These are phyloP conservation scores for Nipponacmea schrenckii DNA, from an alignment of 2,888 invertebrate genomes.

Conservation along the genomic window DNA sequence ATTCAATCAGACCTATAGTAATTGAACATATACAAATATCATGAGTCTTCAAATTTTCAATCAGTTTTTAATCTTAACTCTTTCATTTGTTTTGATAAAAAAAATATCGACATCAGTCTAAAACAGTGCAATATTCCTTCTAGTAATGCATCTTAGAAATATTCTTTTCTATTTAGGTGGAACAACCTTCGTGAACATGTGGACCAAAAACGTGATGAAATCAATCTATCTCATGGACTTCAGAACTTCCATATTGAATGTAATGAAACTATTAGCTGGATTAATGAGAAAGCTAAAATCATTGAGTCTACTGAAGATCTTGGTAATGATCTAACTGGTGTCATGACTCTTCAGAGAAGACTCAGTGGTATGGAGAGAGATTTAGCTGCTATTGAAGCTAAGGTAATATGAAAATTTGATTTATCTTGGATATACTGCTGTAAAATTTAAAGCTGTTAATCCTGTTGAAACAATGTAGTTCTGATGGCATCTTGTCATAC, in stretches of 20 bases:
- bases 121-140: too few relatives aligned
- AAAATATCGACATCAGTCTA: too few relatives aligned
- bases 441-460: neutral
- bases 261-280: conserved; percentile 97
- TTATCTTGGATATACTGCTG: neutral
- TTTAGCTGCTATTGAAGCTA: conserved; percentile 97
- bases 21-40: too few relatives aligned
- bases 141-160: too few relatives aligned
- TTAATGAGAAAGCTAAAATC: conserved; percentile 98
- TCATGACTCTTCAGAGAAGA: conserved; percentile 96
- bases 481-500: neutral
- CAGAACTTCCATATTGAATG: conserved; percentile 99
- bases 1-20: too few relatives aligned
- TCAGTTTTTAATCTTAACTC: too few relatives aligned
- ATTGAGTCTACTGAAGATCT: conserved; percentile 97
- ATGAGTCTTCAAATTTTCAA: too few relatives aligned
- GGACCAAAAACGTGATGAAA: conserved; percentile 93
- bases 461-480: neutral
- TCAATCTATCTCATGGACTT: conserved; percentile 95
- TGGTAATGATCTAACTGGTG: conserved; percentile 94
- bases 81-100: too few relatives aligned
- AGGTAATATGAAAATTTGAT: conserved; percentile 68
- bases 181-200: conserved; percentile 87
- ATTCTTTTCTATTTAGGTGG: conserved; percentile 66
- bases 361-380: conserved; percentile 99